Base-by-base conservation (phyloP, 2,888 invertebrate genomes). In the Plutella xylostella region DNA sequence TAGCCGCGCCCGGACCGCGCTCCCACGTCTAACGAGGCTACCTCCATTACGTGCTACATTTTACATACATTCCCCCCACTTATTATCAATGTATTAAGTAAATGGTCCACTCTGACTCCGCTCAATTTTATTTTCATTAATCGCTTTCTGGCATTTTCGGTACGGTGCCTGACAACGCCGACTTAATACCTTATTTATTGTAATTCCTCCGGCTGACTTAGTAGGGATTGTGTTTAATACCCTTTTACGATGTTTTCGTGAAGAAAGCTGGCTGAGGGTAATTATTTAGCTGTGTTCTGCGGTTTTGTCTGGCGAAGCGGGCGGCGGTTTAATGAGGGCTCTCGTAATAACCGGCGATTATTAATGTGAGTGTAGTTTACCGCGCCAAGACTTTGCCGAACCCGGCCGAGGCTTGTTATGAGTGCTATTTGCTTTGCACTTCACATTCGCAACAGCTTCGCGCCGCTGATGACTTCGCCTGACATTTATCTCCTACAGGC, bases 11-110 rank as follows among this genome's bases (percentile, higher is more conserved):
- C 51, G 53, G 49, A 49, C 57, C 51, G 50, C 55, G 63, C 80
- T 82, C 83, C 83, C 82, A 82, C 79, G 79, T 78, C 74, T 80
- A 83, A 83, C 79, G 67, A 80, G 79, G 63, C 78, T 72, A 65
- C 72, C 71, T 65, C 73, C 71, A 82, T 78, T 82, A 78, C 77
- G 67, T 66, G 60, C 65, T 64, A 65, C 75, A 65, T 73, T 74
- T 77, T 77, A 77, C 72, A 76, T 77, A 72, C 72, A 74, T 73
- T 72, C 75, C 65, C 63, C 62, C 58, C 71, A 68, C 73, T 78
- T 78, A 77, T 77, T 73, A 78, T 75, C 76, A 72, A 77, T 72
- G 69, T 79, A 75, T 78, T 77, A 76, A 78, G 69, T 78, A 77
- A 78, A 80, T 76, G 70, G 72, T 72, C 71, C 66, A 59, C 64